A percentile compares a stretch with the other conserved stretches of the same genome.
Conservation (phyloP, 2,113 vertebrate genomes). For the Phodopus roborovskii region DNA sequence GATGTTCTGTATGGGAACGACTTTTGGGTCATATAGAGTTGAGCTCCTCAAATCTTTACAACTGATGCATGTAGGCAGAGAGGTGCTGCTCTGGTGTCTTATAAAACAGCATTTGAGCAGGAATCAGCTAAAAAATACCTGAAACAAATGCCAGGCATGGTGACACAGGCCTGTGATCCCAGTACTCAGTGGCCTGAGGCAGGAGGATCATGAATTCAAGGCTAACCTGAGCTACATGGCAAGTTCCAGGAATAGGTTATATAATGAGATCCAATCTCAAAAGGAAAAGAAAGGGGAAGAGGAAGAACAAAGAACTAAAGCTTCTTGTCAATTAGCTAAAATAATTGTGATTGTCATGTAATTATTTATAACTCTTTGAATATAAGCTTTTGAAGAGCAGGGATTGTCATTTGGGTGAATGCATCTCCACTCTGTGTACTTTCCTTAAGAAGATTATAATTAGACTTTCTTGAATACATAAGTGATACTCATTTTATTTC, state of each 20-base stretch:
- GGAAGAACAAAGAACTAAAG: not conserved
- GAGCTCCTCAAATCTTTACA: not conserved
- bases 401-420: constrained; percentile 10
- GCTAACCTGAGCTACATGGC: not conserved
- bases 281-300: not conserved
- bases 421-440: not conserved
- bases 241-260: not conserved
- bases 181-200: not conserved
- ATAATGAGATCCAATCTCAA: not conserved
- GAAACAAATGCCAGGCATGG: not conserved
- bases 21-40: not conserved
- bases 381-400: constrained; percentile 36
- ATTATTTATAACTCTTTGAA: constrained; percentile 42
- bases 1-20: not conserved
- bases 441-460: constrained; percentile 38
- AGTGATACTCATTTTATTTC: constrained; percentile 18
- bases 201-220: not conserved
- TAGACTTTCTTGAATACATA: constrained; percentile 19
- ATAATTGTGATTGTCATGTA: not conserved
- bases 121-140: not conserved
- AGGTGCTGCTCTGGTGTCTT: not conserved
- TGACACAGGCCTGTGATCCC: not conserved
- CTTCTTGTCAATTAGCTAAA: not conserved
- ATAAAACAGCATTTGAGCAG: not conserved
- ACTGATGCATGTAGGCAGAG: not conserved